Percentiles rank a stretch among this genome's conserved stretches.
Conservation (phyloP, 2,113 vertebrate genomes). For the Sinocyclocheilus anshuiensis region DNA sequence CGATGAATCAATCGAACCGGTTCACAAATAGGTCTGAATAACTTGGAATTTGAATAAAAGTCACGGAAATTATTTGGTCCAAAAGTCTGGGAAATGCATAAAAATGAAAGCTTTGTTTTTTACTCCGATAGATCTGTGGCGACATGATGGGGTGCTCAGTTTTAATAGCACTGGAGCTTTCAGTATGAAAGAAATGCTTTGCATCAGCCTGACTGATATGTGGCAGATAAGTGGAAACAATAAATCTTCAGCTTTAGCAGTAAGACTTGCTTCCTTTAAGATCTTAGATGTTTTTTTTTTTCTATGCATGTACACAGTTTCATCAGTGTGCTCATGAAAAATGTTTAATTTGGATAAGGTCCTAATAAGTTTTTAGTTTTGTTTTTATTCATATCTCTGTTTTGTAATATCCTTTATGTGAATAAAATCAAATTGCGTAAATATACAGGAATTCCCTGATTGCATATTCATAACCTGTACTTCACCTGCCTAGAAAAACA, state of each 20-base stretch:
- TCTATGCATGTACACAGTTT: not conserved
- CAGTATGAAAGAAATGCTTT: not conserved
- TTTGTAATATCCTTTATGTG: not conserved
- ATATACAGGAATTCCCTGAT: not conserved
- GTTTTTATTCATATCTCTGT: not conserved
- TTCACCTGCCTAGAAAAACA: not conserved
- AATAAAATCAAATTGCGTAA: not conserved
- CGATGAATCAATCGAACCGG: not conserved
- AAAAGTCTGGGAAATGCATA: not conserved
- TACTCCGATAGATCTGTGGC: not conserved
- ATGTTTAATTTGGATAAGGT: not conserved
- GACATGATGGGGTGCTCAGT: not conserved
- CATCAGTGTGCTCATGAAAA: not conserved
- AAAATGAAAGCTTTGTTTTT: not conserved
- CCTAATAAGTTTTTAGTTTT: not conserved
- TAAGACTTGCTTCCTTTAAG: not conserved
- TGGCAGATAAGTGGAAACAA: not conserved
- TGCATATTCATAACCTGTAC: not conserved
- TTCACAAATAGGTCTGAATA: not conserved
- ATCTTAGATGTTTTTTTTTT: not conserved
- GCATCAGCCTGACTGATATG: not conserved
- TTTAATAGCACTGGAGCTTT: not conserved
- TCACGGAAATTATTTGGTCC: not conserved
- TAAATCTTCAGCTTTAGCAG: not conserved
- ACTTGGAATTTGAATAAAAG: not conserved